A percentile compares a stretch with the other conserved stretches of the same genome.
Evolutionary conservation across 2,113 vertebrate species (phyloP).

Genomic region (Xiphophorus maculatus): DNA sequence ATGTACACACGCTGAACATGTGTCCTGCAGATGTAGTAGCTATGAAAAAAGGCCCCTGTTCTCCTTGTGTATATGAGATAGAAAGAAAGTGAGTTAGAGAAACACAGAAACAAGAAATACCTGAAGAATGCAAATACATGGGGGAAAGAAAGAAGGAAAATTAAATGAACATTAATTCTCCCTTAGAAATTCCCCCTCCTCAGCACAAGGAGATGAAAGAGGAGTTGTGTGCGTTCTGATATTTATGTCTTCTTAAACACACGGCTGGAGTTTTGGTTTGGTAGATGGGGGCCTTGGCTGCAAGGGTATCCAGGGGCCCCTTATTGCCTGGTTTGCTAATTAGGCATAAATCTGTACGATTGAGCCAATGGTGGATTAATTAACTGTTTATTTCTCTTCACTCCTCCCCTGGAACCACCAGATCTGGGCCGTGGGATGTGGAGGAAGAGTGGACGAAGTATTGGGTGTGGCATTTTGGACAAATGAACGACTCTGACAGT

Average conservation of each 20-base stretch:
- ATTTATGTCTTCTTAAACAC: constrained; percentile 81
- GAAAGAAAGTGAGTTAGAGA: constrained; percentile 25
- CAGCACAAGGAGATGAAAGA: constrained; percentile 78
- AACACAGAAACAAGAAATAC: constrained; percentile 70
- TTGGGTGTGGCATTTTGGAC: constrained; percentile 39
- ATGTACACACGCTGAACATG: constrained; percentile 48
- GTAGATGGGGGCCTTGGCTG: constrained; percentile 49
- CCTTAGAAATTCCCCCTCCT: constrained; percentile 63
- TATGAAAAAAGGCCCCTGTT: constrained; percentile 53
- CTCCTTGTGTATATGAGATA: constrained; percentile 48
- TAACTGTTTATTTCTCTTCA: constrained; percentile 80
- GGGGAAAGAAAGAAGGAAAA: constrained; percentile 76
- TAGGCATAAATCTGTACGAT: constrained; percentile 74
- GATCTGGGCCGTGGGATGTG: constrained; percentile 28
- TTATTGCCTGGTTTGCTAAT: constrained; percentile 75
- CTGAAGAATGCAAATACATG: constrained; percentile 80
- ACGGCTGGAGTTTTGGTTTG: constrained; percentile 58
- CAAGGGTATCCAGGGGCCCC: constrained; percentile 56
- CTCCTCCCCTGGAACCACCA: constrained; percentile 51
- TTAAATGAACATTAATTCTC: constrained; percentile 82
- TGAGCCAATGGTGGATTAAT: constrained; percentile 73
- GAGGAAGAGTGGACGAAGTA: constrained; percentile 18
- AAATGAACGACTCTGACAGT: constrained; percentile 37
- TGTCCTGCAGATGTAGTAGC: constrained; percentile 75
- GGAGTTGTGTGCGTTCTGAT: constrained; percentile 71